Evolutionary conservation across 2,113 vertebrate species (phyloP).

Genomic region (Nannospalax galili): DNA sequence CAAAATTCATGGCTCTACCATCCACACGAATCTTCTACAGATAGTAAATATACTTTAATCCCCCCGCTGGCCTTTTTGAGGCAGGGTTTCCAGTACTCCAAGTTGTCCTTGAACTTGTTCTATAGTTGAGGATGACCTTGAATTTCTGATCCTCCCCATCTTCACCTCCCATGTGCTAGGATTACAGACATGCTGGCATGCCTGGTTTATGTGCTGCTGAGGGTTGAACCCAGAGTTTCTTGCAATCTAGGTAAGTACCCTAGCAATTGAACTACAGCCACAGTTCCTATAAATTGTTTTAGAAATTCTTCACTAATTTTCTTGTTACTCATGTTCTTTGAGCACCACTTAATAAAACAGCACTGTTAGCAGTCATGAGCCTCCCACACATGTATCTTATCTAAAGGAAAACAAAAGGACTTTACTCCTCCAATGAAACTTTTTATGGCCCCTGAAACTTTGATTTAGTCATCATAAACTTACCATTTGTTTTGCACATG

Average conservation of each 20-base stretch:
- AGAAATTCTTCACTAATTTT: conserved; percentile 36
- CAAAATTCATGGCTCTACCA: not conserved
- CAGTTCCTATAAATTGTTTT: not conserved
- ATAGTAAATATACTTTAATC: not conserved
- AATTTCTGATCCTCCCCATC: not conserved
- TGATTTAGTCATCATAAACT: conserved; percentile 26
- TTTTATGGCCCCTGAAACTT: conserved; percentile 63
- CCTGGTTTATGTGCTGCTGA: not conserved
- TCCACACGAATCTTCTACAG: not conserved
- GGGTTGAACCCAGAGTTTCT: not conserved
- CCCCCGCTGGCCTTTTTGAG: not conserved
- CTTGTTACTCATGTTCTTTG: conserved; percentile 2
- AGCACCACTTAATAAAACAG: conserved; percentile 54
- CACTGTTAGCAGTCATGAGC: not conserved
- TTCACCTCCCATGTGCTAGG: no score
- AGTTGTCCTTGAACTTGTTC: not conserved
- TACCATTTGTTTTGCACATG: not conserved
- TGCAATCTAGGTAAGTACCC: not conserved
- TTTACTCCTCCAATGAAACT: conserved; percentile 53
- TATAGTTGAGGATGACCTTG: no score
- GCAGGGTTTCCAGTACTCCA: no score
- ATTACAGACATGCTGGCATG: not conserved
- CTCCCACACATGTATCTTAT: conserved; percentile 39
- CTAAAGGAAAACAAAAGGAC: conserved; percentile 68
- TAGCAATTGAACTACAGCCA: not conserved